These are phyloP conservation scores for Cotesia congregata DNA, from an alignment of 2,888 invertebrate genomes.

Conservation along the genomic window DNA sequence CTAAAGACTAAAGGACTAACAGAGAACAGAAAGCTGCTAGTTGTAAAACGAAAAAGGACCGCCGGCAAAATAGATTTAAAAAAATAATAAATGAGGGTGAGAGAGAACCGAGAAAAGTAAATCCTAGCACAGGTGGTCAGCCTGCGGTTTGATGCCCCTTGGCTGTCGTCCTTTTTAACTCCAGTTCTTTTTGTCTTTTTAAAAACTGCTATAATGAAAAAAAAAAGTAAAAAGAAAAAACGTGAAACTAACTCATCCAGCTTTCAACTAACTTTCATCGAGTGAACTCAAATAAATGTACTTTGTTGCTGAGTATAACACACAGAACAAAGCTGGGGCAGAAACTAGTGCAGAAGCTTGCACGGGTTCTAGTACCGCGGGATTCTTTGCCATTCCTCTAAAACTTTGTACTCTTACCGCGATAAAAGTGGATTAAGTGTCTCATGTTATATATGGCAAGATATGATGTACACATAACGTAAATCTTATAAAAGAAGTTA, in stretches of 20 bases:
- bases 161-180: conserved; percentile 6
- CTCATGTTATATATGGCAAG: background rate
- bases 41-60: conserved; percentile 4
- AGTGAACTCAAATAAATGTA: conserved; percentile 21
- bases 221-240: conserved; percentile 3
- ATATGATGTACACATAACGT: background rate
- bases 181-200: background rate
- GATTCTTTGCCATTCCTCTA: background rate
- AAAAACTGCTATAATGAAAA: background rate
- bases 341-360: background rate
- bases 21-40: background rate
- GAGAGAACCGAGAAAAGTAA: conserved; percentile 37
- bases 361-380: background rate
- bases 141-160: conserved; percentile 33
- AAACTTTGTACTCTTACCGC: conserved; percentile 14
- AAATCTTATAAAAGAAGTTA: background rate
- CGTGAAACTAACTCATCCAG: background rate
- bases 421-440: conserved; percentile 18
- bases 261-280: conserved; percentile 21
- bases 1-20: background rate
- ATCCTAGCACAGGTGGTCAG: conserved; percentile 50
- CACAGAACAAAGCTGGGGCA: background rate
- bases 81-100: conserved; percentile 21
- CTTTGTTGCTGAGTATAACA: conserved; percentile 9
- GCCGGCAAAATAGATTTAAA: background rate